A percentile compares a stretch with the other conserved stretches of the same genome.
phyloP scores from a whole-genome alignment of 2,888 invertebrate species.

The Empis stercorea region DNA sequence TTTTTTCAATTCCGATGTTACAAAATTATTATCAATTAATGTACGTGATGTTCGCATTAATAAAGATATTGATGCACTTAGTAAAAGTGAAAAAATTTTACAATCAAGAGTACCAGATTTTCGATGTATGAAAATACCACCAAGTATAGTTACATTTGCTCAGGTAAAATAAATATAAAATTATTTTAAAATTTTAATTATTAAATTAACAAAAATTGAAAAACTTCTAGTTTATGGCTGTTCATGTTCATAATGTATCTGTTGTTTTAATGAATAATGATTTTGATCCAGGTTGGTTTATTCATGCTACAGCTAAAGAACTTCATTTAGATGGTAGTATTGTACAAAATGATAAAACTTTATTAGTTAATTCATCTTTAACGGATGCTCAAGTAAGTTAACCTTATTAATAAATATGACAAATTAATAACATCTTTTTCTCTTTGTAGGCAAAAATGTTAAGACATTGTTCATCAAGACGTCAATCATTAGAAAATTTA shows the following conservation, averaged over 20 bases:
- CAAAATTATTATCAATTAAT: constrained; percentile 70
- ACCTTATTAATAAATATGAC: background rate
- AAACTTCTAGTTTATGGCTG: constrained; percentile 61
- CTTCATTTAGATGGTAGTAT: constrained; percentile 53
- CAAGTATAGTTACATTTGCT: constrained; percentile 67
- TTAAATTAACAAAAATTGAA: background rate
- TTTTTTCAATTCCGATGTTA: constrained; percentile 77
- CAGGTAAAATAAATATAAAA: constrained; percentile 44
- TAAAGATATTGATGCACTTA: constrained; percentile 50
- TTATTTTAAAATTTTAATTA: constrained; percentile 1
- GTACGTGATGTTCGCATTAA: constrained; percentile 68
- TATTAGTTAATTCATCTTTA: constrained; percentile 60
- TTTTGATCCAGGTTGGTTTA: constrained; percentile 52
- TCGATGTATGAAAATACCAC: constrained; percentile 61
- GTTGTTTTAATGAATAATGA: constrained; percentile 46
- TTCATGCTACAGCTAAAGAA: constrained; percentile 58
- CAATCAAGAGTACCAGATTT: constrained; percentile 47
- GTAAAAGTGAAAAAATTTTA: constrained; percentile 9
- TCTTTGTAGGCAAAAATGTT: constrained; percentile 27
- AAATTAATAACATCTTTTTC: background rate
- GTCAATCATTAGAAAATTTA: constrained; percentile 31
- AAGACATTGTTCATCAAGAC: constrained; percentile 28
- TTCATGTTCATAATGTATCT: constrained; percentile 64
- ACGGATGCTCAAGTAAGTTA: constrained; percentile 45
- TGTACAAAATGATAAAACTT: constrained; percentile 51